Conservation (phyloP, 2,888 invertebrate species). For the Melinaea menophilus region DNA sequence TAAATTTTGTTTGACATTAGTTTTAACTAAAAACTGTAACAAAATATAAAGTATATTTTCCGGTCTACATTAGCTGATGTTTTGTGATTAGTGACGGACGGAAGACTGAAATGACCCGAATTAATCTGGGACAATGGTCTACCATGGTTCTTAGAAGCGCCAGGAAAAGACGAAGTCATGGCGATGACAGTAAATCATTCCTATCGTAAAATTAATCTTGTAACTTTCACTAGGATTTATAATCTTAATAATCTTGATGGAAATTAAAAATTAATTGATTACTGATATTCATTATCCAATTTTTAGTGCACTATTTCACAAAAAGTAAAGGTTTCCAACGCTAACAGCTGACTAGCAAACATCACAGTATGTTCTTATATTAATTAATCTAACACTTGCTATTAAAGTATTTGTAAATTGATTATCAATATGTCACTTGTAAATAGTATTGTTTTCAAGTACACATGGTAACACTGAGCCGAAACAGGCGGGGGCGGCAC, state of each 20-base stretch:
- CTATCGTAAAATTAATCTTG: constrained; percentile 25
- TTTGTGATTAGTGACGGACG: constrained; percentile 19
- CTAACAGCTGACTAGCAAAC: too few relatives aligned
- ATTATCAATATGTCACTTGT: too few relatives aligned
- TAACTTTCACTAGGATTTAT: constrained; percentile 12
- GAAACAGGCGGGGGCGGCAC: constrained; percentile 38
- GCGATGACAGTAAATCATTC: constrained; percentile 21
- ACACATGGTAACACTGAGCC: constrained; percentile 1
- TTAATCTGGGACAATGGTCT: constrained; percentile 23
- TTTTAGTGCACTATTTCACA: not conserved
- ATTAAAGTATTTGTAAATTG: too few relatives aligned
- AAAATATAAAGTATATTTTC: constrained; percentile 9
- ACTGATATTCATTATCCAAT: too few relatives aligned
- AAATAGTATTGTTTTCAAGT: too few relatives aligned
- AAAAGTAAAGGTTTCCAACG: constrained; percentile 13
- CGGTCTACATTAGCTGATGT: constrained; percentile 2
- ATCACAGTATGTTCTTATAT: too few relatives aligned
- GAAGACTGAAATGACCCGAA: constrained; percentile 25
- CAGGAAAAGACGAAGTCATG: constrained; percentile 13
- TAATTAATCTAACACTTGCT: too few relatives aligned
- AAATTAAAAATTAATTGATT: not conserved
- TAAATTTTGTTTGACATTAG: not conserved
- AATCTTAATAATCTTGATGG: not conserved
- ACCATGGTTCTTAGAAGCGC: constrained; percentile 21
- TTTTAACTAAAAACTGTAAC: not conserved